Base-by-base conservation (phyloP, 2,888 invertebrate species). In the Creontiades dilutus region DNA sequence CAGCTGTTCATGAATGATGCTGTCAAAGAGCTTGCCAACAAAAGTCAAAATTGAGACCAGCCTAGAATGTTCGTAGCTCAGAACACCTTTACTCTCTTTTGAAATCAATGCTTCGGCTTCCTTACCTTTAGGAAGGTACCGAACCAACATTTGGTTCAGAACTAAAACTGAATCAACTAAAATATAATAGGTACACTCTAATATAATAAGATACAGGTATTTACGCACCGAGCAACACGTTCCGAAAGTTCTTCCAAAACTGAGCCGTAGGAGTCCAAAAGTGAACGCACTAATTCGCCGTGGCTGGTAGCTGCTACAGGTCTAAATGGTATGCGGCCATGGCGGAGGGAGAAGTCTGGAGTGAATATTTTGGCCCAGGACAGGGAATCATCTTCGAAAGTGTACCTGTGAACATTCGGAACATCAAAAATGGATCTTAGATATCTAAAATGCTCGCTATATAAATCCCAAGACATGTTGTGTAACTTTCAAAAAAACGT, bases 201-300 rank as follows among this genome's bases (percentile, higher is more conserved):
- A 37, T 16, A 16, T 5, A 5, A 19, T 19, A 16, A 57, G 57
- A 16, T 57, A 57, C 57, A 2, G 7, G 7, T n/a, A 37, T 2
- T 5, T 75, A 78, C 78, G 1, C 16, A 78, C 55, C 85, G 27
- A 3, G 68, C 86, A 19, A 86, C 75, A 23, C 86, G 75, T 27
- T 37, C 27, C 4, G 86, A 86, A 16, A 86, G 86, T 13, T 86
- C 86, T 86, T 75, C 47, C 23, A 86, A 28, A n/a, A 86, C 86
- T 47, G 46, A 68, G 48, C 86, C 23, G 47, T 86, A 86, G 11
- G 86, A 86, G n/a, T 86, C 86, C 4, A 86, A 48, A 7, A 86
- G 86, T 2, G 75, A 86, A 28, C 47, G 61, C 13, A 86, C 55
- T 5, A 86, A 47, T 75, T 86, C 46, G 2, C 85, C 85, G 13